Evolutionary conservation across 2,888 invertebrate genomes (phyloP).

Genomic region (Nysson spinosus): DNA sequence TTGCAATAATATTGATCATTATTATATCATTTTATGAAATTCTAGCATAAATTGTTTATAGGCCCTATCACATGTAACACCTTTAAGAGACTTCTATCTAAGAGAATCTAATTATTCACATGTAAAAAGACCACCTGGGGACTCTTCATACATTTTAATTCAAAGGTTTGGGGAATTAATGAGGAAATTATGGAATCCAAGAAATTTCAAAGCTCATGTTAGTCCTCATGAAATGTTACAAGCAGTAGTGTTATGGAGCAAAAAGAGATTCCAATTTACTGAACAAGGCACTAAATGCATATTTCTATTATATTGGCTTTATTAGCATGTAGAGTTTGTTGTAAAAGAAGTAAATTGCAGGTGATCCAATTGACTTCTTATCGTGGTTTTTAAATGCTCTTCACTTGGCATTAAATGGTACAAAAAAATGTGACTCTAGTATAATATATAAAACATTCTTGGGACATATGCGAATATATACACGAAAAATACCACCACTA

Average conservation of each 20-base stretch:
- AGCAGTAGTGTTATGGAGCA: conserved; percentile 97
- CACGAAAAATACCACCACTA: conserved; percentile 94
- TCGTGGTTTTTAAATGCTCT: conserved; percentile 99
- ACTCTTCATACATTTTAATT: conserved; percentile 93
- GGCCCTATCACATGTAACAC: conserved; percentile 96
- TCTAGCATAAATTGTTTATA: conserved; percentile 75
- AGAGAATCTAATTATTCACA: conserved; percentile 94
- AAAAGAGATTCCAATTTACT: conserved; percentile 98
- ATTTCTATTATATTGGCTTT: neutral
- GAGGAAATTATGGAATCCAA: conserved; percentile 98
- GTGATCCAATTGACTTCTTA: conserved; percentile 98
- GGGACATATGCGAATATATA: conserved; percentile 93
- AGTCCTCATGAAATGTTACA: conserved; percentile 99
- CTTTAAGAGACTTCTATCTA: conserved; percentile 96
- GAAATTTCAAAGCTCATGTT: conserved; percentile 99
- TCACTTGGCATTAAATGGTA: conserved; percentile 95
- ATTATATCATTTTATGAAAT: neutral
- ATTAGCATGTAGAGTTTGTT: neutral
- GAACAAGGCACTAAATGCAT: conserved; percentile 87
- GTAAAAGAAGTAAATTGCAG: conserved; percentile 77
- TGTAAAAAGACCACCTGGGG: conserved; percentile 95
- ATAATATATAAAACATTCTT: conserved; percentile 97
- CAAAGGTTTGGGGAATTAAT: conserved; percentile 96
- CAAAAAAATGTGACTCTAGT: conserved; percentile 90
- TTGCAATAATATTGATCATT: neutral